Conservation (phyloP, 2,888 invertebrate species). For the Listrodromus nycthemerus region DNA sequence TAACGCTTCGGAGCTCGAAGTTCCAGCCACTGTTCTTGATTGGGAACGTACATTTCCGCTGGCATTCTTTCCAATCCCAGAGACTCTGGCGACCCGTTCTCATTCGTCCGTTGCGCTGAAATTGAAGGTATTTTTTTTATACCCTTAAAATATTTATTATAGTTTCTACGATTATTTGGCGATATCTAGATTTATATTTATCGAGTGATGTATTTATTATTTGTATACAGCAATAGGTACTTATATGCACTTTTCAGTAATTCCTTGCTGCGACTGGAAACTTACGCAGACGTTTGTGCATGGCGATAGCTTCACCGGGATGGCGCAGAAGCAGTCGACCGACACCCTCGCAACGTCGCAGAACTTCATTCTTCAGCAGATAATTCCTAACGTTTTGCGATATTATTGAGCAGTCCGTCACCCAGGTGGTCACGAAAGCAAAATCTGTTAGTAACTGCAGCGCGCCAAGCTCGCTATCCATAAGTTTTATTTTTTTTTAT, state of each 20-base stretch:
- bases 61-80: conserved; percentile 89
- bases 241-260: background rate
- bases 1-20: conserved; percentile 87
- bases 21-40: conserved; percentile 95
- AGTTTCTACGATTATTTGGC: background rate
- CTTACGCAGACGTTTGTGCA: conserved; percentile 84
- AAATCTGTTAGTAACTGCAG: conserved; percentile 93
- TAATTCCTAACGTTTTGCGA: conserved; percentile 84
- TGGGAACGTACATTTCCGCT: conserved; percentile 96
- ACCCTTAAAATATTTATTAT: background rate
- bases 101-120: conserved; percentile 75
- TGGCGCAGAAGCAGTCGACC: conserved; percentile 91
- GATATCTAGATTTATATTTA: background rate
- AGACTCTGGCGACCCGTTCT: conserved; percentile 81
- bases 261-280: conserved; percentile 14
- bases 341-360: conserved; percentile 93
- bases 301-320: conserved; percentile 94
- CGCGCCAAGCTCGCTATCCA: conserved; percentile 89
- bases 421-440: conserved; percentile 91
- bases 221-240: too few species aligned
- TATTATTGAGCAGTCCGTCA: conserved; percentile 87
- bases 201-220: background rate
- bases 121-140: background rate
- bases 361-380: conserved; percentile 85
- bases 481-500: too few species aligned